Conservation (phyloP, 2,888 invertebrate genomes). For the Cephus pygmeus region DNA sequence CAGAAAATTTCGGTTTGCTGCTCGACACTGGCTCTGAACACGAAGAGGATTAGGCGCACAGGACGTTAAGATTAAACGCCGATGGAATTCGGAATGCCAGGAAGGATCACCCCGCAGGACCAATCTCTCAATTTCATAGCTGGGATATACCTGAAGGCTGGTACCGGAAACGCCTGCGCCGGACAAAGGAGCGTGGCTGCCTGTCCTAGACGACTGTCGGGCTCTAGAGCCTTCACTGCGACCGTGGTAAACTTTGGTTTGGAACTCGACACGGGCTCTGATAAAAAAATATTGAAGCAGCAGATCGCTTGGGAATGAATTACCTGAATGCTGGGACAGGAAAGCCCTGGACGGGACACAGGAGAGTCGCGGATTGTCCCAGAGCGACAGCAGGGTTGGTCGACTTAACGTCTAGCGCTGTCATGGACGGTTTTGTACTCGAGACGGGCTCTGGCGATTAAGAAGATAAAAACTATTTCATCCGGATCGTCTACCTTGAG, state of each 20-base stretch:
- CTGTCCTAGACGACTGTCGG: conserved; percentile 14
- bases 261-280: conserved; percentile 50
- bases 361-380: conserved; percentile 65
- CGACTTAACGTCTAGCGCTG: conserved; percentile 65
- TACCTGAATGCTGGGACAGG: conserved; percentile 82
- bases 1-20: conserved; percentile 73
- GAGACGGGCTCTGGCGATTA: conserved; percentile 68
- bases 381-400: conserved; percentile 45
- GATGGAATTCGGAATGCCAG: neutral
- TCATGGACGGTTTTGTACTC: conserved; percentile 69
- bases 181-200: conserved; percentile 73
- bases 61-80: neutral
- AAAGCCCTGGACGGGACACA: conserved; percentile 82
- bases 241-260: conserved; percentile 43
- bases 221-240: conserved; percentile 24
- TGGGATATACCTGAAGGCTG: conserved; percentile 66
- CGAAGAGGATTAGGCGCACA: conserved; percentile 10
- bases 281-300: conserved; percentile 7
- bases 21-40: conserved; percentile 78
- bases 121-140: neutral
- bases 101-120: neutral
- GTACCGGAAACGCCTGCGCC: conserved; percentile 74
- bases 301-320: conserved; percentile 30
- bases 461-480: conserved; percentile 8
- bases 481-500: conserved; percentile 35